A percentile compares a stretch with the other conserved stretches of the same genome.
phyloP scores from a whole-genome alignment of 2,888 invertebrate species.

The Diarsia mendica region DNA sequence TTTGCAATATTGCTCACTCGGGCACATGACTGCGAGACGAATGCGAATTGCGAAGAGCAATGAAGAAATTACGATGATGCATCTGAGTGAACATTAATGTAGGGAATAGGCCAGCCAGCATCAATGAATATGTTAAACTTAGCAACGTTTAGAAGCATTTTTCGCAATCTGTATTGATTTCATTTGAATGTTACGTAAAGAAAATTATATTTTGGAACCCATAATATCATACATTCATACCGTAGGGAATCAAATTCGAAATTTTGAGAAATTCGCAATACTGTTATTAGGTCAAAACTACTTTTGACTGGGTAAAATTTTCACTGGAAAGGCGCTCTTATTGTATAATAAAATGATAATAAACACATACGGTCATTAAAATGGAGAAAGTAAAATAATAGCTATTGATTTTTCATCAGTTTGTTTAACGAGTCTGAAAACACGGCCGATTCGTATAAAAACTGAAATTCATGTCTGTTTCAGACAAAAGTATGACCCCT shows the following conservation, averaged over 20 bases:
- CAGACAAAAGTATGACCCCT: slow-evolving; percentile 65
- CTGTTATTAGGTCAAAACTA: too few species aligned
- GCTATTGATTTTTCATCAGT: slow-evolving; percentile 77
- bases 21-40: slow-evolving; percentile 26
- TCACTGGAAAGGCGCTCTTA: not conserved
- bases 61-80: slow-evolving; percentile 16
- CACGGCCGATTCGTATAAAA: slow-evolving; percentile 71
- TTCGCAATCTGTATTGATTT: too few species aligned
- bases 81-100: not conserved
- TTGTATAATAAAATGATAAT: not conserved
- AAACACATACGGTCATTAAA: slow-evolving; percentile 25
- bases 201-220: too few species aligned
- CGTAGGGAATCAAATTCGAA: too few species aligned
- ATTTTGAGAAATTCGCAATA: too few species aligned
- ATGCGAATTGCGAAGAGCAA: slow-evolving; percentile 5
- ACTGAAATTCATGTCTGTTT: slow-evolving; percentile 76
- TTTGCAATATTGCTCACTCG: slow-evolving; percentile 28
- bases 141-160: too few species aligned
- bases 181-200: too few species aligned
- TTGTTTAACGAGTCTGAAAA: slow-evolving; percentile 81
- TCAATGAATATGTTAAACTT: too few species aligned
- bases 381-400: slow-evolving; percentile 54
- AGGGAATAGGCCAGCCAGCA: too few species aligned
- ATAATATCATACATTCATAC: too few species aligned
- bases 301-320: not conserved